Evolutionary conservation across 2,888 invertebrate genomes (phyloP).

Genomic region (Tortricodes alternella): DNA sequence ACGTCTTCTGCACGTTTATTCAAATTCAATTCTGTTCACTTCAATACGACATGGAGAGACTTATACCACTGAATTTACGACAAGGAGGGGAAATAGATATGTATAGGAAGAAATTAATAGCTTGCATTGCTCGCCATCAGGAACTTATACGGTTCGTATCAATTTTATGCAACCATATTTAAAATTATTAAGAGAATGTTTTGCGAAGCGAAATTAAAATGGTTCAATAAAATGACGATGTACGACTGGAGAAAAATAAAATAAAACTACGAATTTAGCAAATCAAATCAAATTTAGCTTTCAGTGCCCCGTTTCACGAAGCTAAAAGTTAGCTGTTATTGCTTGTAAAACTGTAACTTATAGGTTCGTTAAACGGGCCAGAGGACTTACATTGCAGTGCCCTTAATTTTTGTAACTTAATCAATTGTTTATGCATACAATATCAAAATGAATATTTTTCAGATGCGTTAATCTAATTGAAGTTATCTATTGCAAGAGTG

Average conservation of each 20-base stretch:
- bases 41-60: slow-evolving; percentile 44
- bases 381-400: too few relatives aligned
- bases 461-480: slow-evolving; percentile 57
- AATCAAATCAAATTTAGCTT: too few relatives aligned
- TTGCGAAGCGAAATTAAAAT: too few relatives aligned
- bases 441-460: slow-evolving; percentile 34
- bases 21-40: slow-evolving; percentile 50
- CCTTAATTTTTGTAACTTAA: too few relatives aligned
- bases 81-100: slow-evolving; percentile 15
- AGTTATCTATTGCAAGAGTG: slow-evolving; percentile 50
- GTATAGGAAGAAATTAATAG: slow-evolving; percentile 37
- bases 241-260: too few relatives aligned
- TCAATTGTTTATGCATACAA: neutral
- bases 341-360: too few relatives aligned
- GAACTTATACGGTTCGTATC: slow-evolving; percentile 47
- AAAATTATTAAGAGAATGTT: too few relatives aligned
- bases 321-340: too few relatives aligned
- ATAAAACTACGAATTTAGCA: too few relatives aligned
- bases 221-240: too few relatives aligned
- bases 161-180: neutral
- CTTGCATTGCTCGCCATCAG: slow-evolving; percentile 45
- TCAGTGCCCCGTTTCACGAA: too few relatives aligned
- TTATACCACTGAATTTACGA: slow-evolving; percentile 33
- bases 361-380: too few relatives aligned
- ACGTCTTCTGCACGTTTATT: slow-evolving; percentile 51